Base-by-base conservation (phyloP, 2,797 vertebrate genomes). In the Artibeus jamaicensis region DNA sequence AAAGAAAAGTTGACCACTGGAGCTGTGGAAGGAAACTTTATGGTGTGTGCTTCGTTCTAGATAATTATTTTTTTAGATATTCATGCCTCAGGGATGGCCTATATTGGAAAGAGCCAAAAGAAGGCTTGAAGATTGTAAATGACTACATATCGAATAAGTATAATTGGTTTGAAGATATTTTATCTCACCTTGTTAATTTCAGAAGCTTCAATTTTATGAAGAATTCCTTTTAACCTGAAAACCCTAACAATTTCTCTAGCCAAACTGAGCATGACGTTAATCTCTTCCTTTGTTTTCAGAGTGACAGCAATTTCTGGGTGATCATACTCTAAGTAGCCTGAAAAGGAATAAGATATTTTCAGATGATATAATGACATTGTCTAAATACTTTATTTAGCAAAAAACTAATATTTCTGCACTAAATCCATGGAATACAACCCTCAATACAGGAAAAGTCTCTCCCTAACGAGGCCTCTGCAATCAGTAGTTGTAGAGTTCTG, bases 261-360 rank as follows among this genome's bases (percentile, higher is more conserved):
- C 87, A 97, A 96, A 79, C 83, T 98, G 81, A 98, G 96, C 95
- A 98, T 96, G 53, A 89, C 97, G 94, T 97, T 94, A 77, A 97
- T 96, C 83, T 97, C 89, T 29, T 98, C 97, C 91, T 97, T 98
- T 67, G 98, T 98, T 96, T 98, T 98, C 96, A 98, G 96, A 48
- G 97, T 86, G 85, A 97, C 50, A 86, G 94, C 92, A 19, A 98
- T 98, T 78, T 98, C 98, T 86, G 97, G 97, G 53, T 98, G 96
- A 89, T 98, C 97, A 89, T 93, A 98, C 46, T 98, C 98, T 78
- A 98, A 97, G 95, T 98, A 97, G 34, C 98, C 98, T 98, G 92
- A 96, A 97, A 95, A 89, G 87, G 68, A 94, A 48, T 21, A 90
- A 73, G 65, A 83, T 62, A 89, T 82, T 93, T 96, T 94, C 71